Base-by-base conservation (phyloP, 1,140 invertebrate genomes). In the Drosophila burlai region DNA sequence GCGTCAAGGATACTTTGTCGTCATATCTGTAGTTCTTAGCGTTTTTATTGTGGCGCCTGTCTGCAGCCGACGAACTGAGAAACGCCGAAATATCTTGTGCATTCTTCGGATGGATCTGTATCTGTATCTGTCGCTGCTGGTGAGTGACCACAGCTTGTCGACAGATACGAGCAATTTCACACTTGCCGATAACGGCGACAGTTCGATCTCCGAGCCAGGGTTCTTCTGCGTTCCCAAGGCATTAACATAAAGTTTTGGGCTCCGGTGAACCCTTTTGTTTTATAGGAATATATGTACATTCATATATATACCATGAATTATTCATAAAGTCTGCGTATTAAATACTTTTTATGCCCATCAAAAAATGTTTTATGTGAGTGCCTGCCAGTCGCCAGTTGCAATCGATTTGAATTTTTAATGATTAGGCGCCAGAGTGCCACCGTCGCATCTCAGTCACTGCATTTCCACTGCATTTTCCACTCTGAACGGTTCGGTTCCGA, bases 111-210 rank as follows among this genome's bases (percentile, higher is more conserved):
- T 40, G 45, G 61, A 69, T 87, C 76, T 71, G 65, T 63, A 73
- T 81, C 65, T 73, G 50, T 78, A 57, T 58, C 76, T 24, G 68
- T 45, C 57, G 45, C 68, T 57, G 54, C 54, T 26, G 54, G 54
- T 57, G 54, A 74, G 83, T 90, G 83, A 84, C 83, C 90, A 80
- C 90, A 92, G 83, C 85, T 72, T 92, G 91, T 92, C 91, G 80
- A 92, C 91, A 92, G 81, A 92, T 92, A 92, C 91, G 86, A 92
- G 91, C 86, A 80, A 91, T 92, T 92, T 92, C 91, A 92, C 91
- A 92, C 91, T 92, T 92, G 79, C 29, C 52, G 58, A 83, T 74
- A 81, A 72, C 60, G 79, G 34, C 52, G 45, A 81, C 77, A 81
- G 75, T 73, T 73, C 68, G 69, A 71, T 40, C 54, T 55, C 24